phyloP scores from a whole-genome alignment of 2,797 vertebrate genomes.

The Petrocephalus schoutedeni region DNA sequence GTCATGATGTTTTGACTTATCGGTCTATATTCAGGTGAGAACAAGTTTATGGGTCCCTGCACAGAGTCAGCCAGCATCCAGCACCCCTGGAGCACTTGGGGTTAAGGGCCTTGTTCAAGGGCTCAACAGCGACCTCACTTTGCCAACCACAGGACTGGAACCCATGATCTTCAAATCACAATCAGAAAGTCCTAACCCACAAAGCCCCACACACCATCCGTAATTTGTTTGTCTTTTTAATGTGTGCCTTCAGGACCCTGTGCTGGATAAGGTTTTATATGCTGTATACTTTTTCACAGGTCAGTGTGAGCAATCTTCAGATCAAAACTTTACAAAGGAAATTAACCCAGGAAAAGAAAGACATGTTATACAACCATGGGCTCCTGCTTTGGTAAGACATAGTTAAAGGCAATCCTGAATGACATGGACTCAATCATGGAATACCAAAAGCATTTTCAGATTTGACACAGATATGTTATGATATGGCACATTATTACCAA shows the following conservation, averaged over 20 bases:
- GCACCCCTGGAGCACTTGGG: not conserved
- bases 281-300: not conserved
- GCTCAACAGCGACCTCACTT: not conserved
- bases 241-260: not conserved
- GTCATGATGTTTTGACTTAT: not conserved
- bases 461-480: not conserved
- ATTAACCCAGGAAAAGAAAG: not conserved
- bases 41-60: not conserved
- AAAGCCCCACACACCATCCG: not conserved
- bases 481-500: not conserved
- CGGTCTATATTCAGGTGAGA: not conserved
- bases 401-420: not conserved
- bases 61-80: not conserved
- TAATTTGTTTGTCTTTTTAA: not conserved
- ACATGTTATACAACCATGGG: not conserved
- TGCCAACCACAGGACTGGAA: not conserved
- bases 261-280: not conserved
- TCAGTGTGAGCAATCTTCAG: not conserved
- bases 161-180: not conserved
- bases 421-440: not conserved
- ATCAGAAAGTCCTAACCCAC: not conserved
- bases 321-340: not conserved
- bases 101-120: not conserved
- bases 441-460: not conserved
- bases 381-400: not conserved